A percentile compares a stretch with the other conserved stretches of the same genome.
Evolutionary conservation across 2,797 vertebrate genomes (phyloP).

Genomic region (Staurois parvus): DNA sequence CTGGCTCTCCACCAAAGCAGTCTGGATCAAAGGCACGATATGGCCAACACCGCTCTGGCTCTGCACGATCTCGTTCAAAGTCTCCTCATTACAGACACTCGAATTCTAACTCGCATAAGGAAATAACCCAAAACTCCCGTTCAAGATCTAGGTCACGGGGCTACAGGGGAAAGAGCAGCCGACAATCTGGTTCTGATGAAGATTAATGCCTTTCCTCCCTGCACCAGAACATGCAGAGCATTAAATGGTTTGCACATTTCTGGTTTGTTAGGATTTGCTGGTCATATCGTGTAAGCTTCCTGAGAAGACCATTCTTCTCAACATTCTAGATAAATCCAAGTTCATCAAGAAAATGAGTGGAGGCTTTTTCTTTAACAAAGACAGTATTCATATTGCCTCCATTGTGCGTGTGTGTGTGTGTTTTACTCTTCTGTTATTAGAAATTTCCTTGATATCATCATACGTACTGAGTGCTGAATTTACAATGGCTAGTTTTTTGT

Average conservation of each 20-base stretch:
- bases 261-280: conserved; percentile 33
- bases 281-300: conserved; percentile 29
- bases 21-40: conserved; percentile 70
- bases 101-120: conserved; percentile 56
- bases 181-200: conserved; percentile 66
- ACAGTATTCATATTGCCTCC: conserved; percentile 37
- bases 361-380: neutral
- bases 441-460: neutral
- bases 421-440: neutral
- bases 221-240: neutral
- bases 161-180: conserved; percentile 69
- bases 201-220: conserved; percentile 8
- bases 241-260: conserved; percentile 15
- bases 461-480: neutral
- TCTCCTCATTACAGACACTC: conserved; percentile 68
- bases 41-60: conserved; percentile 69
- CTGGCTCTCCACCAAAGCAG: conserved; percentile 68
- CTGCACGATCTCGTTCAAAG: conserved; percentile 65
- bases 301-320: conserved; percentile 30
- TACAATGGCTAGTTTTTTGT: neutral
- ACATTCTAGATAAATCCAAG: conserved; percentile 16
- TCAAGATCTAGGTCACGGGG: conserved; percentile 69
- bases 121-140: conserved; percentile 58
- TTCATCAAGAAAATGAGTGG: neutral
- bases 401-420: neutral